phyloP scores from a whole-genome alignment of 2,113 vertebrate genomes.

The human (Homo sapiens) region DNA sequence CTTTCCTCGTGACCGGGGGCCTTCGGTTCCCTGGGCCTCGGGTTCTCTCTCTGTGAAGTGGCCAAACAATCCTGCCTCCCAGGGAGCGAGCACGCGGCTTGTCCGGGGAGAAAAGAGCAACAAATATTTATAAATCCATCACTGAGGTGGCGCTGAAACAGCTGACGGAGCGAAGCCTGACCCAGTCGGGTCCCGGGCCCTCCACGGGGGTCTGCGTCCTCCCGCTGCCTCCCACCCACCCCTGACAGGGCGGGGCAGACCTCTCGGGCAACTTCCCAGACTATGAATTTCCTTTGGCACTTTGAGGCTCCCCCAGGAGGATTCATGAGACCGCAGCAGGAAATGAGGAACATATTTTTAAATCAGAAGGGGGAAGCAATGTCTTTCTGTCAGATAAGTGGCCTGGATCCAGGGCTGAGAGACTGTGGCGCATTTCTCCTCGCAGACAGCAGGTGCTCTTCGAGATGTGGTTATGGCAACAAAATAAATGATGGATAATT shows the following conservation, averaged over 20 bases:
- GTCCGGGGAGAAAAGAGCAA: conserved; percentile 12
- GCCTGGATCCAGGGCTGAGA: conserved; percentile 84
- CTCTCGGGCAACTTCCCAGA: not conserved
- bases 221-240: not conserved
- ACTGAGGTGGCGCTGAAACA: conserved; percentile 15
- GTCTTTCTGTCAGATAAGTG: conserved; percentile 83
- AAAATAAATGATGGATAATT: conserved; percentile 98
- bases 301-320: not conserved
- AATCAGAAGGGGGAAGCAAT: conserved; percentile 80
- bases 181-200: not conserved
- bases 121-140: conserved; percentile 29
- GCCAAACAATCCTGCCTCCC: not conserved
- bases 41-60: not conserved
- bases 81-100: not conserved
- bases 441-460: conserved; percentile 94
- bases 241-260: not conserved
- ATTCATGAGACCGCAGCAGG: conserved; percentile 61
- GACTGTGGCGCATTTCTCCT: conserved; percentile 81
- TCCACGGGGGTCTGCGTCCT: not conserved
- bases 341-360: conserved; percentile 73
- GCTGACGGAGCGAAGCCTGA: not conserved
- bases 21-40: not conserved
- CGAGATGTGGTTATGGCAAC: conserved; percentile 95
- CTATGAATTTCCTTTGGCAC: not conserved
- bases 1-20: not conserved